Percentiles rank a stretch among this genome's conserved stretches.
Evolutionary conservation across 2,797 vertebrate species (phyloP).

Genomic region (Enteromius thamalakanensis): DNA sequence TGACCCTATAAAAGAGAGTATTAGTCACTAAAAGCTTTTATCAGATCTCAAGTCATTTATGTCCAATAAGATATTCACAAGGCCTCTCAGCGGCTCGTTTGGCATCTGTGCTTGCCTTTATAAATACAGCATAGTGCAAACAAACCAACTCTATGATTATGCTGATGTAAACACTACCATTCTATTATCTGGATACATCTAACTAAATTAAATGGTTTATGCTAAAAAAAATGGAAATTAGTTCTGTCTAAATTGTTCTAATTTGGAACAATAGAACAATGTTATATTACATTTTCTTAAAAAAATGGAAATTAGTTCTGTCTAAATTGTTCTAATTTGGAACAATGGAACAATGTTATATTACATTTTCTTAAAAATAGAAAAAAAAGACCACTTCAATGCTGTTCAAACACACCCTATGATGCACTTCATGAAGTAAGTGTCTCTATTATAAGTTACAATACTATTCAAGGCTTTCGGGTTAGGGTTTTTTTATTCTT

Average conservation of each 20-base stretch:
- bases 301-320: background rate
- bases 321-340: background rate
- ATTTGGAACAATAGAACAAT: background rate
- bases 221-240: background rate
- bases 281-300: background rate
- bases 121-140: background rate
- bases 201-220: background rate
- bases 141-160: background rate
- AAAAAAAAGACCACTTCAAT: background rate
- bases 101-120: background rate
- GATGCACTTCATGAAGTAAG: background rate
- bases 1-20: constrained; percentile 77
- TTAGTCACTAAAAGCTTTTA: constrained; percentile 4
- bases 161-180: background rate
- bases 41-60: background rate
- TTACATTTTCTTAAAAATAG: too few species aligned
- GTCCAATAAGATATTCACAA: background rate
- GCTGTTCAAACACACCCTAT: background rate
- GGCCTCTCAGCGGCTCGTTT: background rate
- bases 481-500: background rate
- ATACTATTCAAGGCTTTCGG: background rate
- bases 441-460: background rate
- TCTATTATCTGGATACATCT: background rate
- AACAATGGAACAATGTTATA: background rate
- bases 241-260: background rate